A percentile compares a stretch with the other conserved stretches of the same genome.
Conservation (phyloP, 30 jellyfish, hydroid and myxozoan species). For the Hydractinia symbiolongicarpus region DNA sequence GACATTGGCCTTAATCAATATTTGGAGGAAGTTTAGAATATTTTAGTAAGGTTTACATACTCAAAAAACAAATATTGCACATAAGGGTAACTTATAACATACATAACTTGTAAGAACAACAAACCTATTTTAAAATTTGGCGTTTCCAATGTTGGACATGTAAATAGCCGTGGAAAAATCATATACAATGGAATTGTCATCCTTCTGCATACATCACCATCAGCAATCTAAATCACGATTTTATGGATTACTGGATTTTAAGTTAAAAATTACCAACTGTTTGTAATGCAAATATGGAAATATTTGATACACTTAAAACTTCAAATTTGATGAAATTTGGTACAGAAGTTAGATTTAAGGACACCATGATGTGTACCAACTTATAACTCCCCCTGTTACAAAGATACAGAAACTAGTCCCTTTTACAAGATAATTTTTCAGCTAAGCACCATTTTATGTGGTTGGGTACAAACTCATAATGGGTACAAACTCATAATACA, state of each 20-base stretch:
- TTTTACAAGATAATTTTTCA: no score
- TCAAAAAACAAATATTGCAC: neutral
- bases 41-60: no score
- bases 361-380: no score
- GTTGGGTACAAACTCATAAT: no score
- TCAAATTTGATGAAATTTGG: no score
- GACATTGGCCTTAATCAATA: no score
- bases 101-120: neutral
- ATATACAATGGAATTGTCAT: conserved; percentile 75
- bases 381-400: no score
- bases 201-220: conserved; percentile 92
- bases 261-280: neutral
- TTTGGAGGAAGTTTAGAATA: no score
- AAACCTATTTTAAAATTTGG: conserved; percentile 83
- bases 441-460: no score
- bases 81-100: neutral
- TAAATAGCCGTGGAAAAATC: conserved; percentile 90
- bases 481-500: no score
- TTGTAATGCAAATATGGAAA: neutral
- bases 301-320: neutral
- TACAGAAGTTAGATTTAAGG: no score
- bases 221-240: conserved; percentile 64
- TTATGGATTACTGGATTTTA: neutral
- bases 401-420: no score
- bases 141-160: conserved; percentile 92